phyloP scores from a whole-genome alignment of 1,140 invertebrate genomes.

The Zaprionus vittiger region DNA sequence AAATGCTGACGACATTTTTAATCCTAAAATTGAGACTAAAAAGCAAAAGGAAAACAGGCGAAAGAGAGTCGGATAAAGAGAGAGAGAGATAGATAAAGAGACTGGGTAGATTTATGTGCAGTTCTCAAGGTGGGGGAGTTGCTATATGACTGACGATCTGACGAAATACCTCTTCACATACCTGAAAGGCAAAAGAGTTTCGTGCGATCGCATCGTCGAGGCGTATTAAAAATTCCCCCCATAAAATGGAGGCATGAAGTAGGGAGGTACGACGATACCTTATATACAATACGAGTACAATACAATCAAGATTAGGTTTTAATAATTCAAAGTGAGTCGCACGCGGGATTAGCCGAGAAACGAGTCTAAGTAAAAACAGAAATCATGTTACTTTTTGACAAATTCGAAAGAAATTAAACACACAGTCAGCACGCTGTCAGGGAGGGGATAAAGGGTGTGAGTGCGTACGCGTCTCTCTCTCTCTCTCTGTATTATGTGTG shows the following conservation, averaged over 20 bases:
- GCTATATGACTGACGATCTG: slow-evolving; percentile 21
- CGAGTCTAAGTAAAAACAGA: slow-evolving; percentile 77
- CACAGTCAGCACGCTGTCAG: slow-evolving; percentile 36
- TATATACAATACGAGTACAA: slow-evolving; percentile 15
- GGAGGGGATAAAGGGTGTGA: slow-evolving; percentile 20
- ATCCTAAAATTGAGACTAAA: slow-evolving; percentile 82
- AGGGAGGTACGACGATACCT: slow-evolving; percentile 32
- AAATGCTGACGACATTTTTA: slow-evolving; percentile 81
- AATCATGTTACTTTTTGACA: slow-evolving; percentile 81
- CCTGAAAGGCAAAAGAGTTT: slow-evolving; percentile 50
- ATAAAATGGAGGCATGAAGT: background rate
- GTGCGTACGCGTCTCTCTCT: background rate
- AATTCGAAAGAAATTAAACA: slow-evolving; percentile 81
- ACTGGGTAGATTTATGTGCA: slow-evolving; percentile 48
- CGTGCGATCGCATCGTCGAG: slow-evolving; percentile 69
- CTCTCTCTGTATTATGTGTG: slow-evolving; percentile 17
- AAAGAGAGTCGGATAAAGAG: background rate
- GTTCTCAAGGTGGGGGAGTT: slow-evolving; percentile 59
- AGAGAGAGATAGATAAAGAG: slow-evolving; percentile 20
- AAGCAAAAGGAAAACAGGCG: background rate
- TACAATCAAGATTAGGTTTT: slow-evolving; percentile 81
- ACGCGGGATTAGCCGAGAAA: slow-evolving; percentile 70
- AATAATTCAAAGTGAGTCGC: slow-evolving; percentile 79
- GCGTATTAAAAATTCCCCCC: slow-evolving; percentile 61
- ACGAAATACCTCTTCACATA: slow-evolving; percentile 33